Base-by-base conservation (phyloP, 1,140 invertebrate species). In the Lethocerus indicus region DNA sequence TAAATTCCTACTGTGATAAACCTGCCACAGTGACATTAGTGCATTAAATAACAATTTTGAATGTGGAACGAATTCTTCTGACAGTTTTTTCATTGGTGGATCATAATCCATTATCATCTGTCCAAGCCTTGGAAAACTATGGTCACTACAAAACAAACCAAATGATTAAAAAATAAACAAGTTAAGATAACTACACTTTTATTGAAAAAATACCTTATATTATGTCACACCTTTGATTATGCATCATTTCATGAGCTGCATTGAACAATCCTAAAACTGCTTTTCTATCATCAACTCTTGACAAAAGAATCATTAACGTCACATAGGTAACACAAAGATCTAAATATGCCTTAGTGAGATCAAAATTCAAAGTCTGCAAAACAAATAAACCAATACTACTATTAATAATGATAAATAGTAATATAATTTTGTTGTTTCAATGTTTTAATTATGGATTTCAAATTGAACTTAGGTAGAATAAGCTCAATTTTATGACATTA, bases 81-180 rank as follows among this genome's bases (percentile, higher is more conserved):
- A 81, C 0, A 99, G 69, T 62, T 97, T 98, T 63, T 94, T 95
- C 28, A 98, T 64, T 4, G 95, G 95, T 24, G 78, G 72, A 66
- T 98, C 95, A 67, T 98, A 98, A 61, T 99, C 96, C 58, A 96
- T 79, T 48, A 98, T 96, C 82, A 98, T 82, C 67, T 95, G 89
- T 0, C 93, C 93, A 24, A 98, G 67, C 18, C 92, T 71, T 12
- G 92, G 94, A 68, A 96, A 98, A 58, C 87, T 90, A 1, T 78
- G 71, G 67, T 98, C 94, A 35, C 85, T 78, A 54, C 35, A 59
- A 50, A 52, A 40, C n/a, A 40, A 50, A 45, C 6, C 28, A 49
- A 37, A 49, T 35, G 23, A 29, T 45, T 32, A 28, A 24, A 43
- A 5, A 37, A 24, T 26, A 16, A 48, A 24, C 23, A 36, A n/a